These are phyloP conservation scores for Acleris sparsana DNA, from an alignment of 2,888 invertebrate genomes.

Conservation along the genomic window DNA sequence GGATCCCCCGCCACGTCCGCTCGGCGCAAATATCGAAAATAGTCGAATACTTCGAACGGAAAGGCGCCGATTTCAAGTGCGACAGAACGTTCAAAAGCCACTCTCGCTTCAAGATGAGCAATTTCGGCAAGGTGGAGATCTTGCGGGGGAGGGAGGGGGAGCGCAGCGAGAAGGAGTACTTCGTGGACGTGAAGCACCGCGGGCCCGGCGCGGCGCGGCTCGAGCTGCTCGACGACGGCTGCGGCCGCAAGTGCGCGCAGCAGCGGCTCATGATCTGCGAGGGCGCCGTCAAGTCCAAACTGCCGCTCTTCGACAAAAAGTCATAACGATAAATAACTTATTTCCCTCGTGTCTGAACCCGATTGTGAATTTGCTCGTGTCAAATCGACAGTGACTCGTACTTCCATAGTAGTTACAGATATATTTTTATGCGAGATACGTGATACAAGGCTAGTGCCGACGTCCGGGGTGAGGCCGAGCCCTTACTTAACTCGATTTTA, in stretches of 20 bases:
- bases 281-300: slow-evolving; percentile 93
- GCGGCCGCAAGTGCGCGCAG: slow-evolving; percentile 77
- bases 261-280: slow-evolving; percentile 91
- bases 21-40: slow-evolving; percentile 91
- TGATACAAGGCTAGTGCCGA: slow-evolving; percentile 51
- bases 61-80: slow-evolving; percentile 85
- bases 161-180: slow-evolving; percentile 48
- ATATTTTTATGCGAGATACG: slow-evolving; percentile 41
- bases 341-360: slow-evolving; percentile 9
- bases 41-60: slow-evolving; percentile 94
- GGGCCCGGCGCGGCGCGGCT: slow-evolving; percentile 39
- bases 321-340: slow-evolving; percentile 55
- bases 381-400: slow-evolving; percentile 35
- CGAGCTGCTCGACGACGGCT: slow-evolving; percentile 46
- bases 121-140: slow-evolving; percentile 46
- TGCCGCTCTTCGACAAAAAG: slow-evolving; percentile 91
- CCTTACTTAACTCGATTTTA: slow-evolving; percentile 35
- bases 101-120: slow-evolving; percentile 50
- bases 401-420: slow-evolving; percentile 42
- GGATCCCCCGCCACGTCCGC: slow-evolving; percentile 82
- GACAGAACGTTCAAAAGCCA: slow-evolving; percentile 64
- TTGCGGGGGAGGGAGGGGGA: slow-evolving; percentile 42
- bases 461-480: slow-evolving; percentile 18
- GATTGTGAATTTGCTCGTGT: slow-evolving; percentile 22
- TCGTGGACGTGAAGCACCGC: slow-evolving; percentile 57